Conservation (phyloP, 2,797 vertebrate species). For the Phaenicophaeus curvirostris region DNA sequence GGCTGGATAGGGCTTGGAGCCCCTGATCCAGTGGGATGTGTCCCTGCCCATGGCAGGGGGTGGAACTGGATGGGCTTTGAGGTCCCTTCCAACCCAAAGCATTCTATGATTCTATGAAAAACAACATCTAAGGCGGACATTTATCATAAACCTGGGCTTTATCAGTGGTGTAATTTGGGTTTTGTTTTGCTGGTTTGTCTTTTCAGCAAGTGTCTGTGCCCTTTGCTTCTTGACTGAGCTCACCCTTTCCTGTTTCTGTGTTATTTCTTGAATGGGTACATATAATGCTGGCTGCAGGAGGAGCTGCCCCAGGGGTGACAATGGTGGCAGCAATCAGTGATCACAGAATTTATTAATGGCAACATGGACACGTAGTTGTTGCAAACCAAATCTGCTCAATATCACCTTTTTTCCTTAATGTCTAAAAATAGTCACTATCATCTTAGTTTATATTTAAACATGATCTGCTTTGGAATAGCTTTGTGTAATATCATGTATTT, state of each 20-base stretch:
- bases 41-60: no score
- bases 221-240: not conserved
- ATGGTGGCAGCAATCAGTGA: accelerated
- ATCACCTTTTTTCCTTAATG: not conserved
- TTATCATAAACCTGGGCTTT: not conserved
- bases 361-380: not conserved
- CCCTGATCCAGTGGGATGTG: no score
- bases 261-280: not conserved
- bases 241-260: not conserved
- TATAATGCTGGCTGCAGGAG: not conserved
- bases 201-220: not conserved
- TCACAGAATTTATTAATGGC: not conserved
- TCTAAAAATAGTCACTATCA: not conserved
- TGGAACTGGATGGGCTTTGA: no score
- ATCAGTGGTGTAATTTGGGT: not conserved
- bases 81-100: no score
- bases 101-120: not conserved
- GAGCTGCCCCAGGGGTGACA: not conserved
- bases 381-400: not conserved
- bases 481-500: not conserved
- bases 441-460: not conserved
- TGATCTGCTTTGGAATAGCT: not conserved
- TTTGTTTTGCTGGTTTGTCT: not conserved
- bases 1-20: no score
- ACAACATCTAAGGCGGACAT: not conserved